These are phyloP conservation scores for Microctenopoma lineatum DNA, from an alignment of 2,797 vertebrate species.

Conservation along the genomic window DNA sequence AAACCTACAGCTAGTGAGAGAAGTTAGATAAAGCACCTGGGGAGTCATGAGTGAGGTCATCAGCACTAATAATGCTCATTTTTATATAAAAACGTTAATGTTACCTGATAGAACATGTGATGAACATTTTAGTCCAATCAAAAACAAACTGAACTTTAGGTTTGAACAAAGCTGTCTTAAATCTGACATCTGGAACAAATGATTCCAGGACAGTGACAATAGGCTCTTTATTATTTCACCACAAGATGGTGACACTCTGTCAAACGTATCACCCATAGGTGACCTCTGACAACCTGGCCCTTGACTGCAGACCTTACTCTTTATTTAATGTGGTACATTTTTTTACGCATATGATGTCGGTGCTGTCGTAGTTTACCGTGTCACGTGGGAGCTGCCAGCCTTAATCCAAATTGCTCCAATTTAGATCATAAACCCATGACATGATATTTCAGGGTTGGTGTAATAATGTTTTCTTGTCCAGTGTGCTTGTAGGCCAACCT, in stretches of 20 bases:
- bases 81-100: too few species aligned
- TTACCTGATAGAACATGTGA: too few species aligned
- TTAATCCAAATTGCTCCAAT: slow-evolving; percentile 39
- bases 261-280: slow-evolving; percentile 21
- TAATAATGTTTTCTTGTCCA: background rate
- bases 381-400: slow-evolving; percentile 13
- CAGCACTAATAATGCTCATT: too few species aligned
- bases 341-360: too few species aligned
- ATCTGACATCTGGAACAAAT: background rate
- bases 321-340: background rate
- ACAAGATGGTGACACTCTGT: slow-evolving; percentile 49
- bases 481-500: background rate
- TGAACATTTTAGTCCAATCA: too few species aligned
- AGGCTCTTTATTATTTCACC: slow-evolving; percentile 11
- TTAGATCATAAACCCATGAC: slow-evolving; percentile 8
- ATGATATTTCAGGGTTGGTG: slow-evolving; percentile 22
- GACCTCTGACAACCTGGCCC: slow-evolving; percentile 22
- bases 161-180: too few species aligned
- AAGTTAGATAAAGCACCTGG: too few species aligned
- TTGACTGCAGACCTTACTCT: slow-evolving; percentile 21
- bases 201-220: background rate
- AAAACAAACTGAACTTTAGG: too few species aligned
- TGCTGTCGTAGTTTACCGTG: background rate
- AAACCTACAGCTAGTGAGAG: too few species aligned
- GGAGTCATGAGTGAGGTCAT: too few species aligned